Conservation (phyloP, 1,140 invertebrate genomes). For the Brachionus paranguensis region DNA sequence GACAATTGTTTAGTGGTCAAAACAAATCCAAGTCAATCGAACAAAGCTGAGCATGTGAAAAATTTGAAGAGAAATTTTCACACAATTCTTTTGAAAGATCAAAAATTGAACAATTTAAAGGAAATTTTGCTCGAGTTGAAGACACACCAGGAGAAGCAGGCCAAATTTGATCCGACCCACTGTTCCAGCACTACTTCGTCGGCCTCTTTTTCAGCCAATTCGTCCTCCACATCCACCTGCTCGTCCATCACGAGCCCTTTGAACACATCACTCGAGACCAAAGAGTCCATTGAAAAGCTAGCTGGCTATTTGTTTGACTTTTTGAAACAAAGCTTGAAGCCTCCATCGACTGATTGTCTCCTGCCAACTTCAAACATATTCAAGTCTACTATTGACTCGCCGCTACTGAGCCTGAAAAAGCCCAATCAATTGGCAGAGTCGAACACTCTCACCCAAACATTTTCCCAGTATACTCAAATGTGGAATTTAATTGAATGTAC, state of each 20-base stretch:
- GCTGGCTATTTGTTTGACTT: constrained; percentile 20
- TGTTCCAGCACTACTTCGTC: neutral
- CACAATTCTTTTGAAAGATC: constrained; percentile 18
- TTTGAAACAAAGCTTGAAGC: constrained; percentile 4
- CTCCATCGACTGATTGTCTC: neutral
- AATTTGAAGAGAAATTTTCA: constrained; percentile 34
- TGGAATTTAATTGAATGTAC: constrained; percentile 36
- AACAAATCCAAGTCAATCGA: neutral
- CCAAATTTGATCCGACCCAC: neutral
- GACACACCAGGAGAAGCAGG: neutral
- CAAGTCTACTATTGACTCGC: constrained; percentile 19
- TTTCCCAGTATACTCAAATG: constrained; percentile 38
- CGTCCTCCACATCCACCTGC: neutral
- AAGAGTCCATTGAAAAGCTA: constrained; percentile 6
- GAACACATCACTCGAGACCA: neutral
- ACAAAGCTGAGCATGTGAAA: constrained; percentile 4
- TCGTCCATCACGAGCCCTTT: neutral
- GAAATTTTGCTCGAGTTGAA: constrained; percentile 33
- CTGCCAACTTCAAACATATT: constrained; percentile 11
- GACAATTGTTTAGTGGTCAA: neutral
- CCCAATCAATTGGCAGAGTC: constrained; percentile 32
- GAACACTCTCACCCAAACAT: constrained; percentile 2
- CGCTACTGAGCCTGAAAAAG: neutral
- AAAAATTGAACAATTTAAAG: constrained; percentile 30
- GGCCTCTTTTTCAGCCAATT: neutral